These are phyloP conservation scores for Ailuropoda melanoleuca DNA, from an alignment of 2,113 vertebrate species.

Conservation along the genomic window DNA sequence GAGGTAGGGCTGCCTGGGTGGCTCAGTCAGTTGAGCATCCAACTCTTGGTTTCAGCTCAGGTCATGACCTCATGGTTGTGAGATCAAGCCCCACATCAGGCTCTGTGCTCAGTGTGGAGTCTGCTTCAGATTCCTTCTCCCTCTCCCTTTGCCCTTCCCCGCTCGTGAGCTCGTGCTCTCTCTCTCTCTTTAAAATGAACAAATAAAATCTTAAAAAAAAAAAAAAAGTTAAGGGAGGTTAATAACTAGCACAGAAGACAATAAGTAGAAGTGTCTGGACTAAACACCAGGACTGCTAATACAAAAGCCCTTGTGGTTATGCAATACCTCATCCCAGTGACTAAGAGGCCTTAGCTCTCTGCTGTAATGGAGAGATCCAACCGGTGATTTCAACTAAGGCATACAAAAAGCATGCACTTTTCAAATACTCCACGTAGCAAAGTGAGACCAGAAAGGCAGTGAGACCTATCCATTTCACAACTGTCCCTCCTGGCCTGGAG, in stretches of 20 bases:
- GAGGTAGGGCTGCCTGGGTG: not conserved
- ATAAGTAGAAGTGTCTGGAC: not conserved
- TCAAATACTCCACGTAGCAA: not conserved
- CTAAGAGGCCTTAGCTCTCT: not conserved
- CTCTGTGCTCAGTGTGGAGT: not conserved
- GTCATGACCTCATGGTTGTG: not conserved
- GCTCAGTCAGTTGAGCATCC: not conserved
- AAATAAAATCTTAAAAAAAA: not conserved
- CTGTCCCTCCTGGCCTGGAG: not conserved
- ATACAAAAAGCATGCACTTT: not conserved
- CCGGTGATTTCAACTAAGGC: not conserved
- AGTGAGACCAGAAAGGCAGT: not conserved
- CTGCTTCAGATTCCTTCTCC: not conserved
- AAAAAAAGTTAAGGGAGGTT: not conserved
- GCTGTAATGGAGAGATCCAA: not conserved
- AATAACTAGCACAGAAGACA: not conserved
- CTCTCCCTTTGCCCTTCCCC: not conserved
- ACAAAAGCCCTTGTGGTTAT: not conserved
- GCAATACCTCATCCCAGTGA: accelerated
- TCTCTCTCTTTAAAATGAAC: not conserved
- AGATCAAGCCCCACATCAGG: not conserved
- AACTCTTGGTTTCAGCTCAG: not conserved
- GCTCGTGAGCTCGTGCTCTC: no score
- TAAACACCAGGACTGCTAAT: not conserved
- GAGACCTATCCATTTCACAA: not conserved